Evolutionary conservation across 2,113 vertebrate genomes (phyloP), one percentile per base, ranked within the genome.

Genomic region (Vulpes lagopus): DNA sequence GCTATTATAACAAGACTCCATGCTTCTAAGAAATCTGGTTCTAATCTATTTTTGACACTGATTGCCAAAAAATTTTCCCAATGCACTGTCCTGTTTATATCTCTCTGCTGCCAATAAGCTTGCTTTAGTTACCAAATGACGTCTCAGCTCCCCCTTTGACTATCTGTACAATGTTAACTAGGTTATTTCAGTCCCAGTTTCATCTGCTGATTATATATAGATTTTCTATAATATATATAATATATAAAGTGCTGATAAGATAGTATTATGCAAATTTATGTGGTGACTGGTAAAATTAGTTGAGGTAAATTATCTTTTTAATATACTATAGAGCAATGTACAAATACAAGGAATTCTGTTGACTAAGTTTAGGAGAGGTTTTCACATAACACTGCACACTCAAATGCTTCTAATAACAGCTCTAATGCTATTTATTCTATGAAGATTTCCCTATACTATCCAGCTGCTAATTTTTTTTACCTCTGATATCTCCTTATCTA

Each of bases 41-140:
- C n/a, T 64, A 78, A 51, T 32, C 22, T 86, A 79, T 60, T 93
- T 94, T 91, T 92, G 38, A 91, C 53, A 95, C 43, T 59, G n/a
- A 76, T 25, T 88, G 11, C 25, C 80, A 43, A 80, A 79, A 64
- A 93, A 12, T 67, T 53, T 94, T 51, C 14, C 57, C 78, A 96
- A 43, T 53, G 1, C 11, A 14, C 8, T 64, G 20, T 27, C n/a
- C 43, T 69, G 35, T 96, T 74, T 76, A 59, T 84, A 60, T 62
- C 30, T 88, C 16, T 92, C 64, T 81, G 30, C 10, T 85, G n/a
- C 30, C 59, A 80, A 43, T 76, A 97, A 95, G n/a, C 12, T 19
- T 89, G 25, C 30, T 89, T 89, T 53, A 22, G 27, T 71, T 91
- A 84, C 53, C 64, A 96, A 79, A 62, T 87, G 51, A 84, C 71